A percentile compares a stretch with the other conserved stretches of the same genome.
Evolutionary conservation across 2,888 invertebrate genomes (phyloP).

Genomic region (Netelia melanura): DNA sequence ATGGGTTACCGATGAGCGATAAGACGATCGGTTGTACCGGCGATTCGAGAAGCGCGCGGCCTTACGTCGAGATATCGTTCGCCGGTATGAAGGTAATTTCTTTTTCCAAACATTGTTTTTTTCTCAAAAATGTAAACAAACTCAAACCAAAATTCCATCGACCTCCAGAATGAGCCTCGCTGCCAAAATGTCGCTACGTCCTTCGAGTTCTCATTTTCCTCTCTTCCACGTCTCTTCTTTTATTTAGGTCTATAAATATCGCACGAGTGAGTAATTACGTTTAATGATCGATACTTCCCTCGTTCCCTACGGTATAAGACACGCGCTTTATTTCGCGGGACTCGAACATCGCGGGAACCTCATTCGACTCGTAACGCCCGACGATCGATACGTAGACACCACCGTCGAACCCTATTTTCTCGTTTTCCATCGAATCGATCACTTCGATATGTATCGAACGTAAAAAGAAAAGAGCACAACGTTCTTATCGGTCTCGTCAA

Average conservation of each 20-base stretch:
- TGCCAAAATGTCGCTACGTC: conserved; percentile 10
- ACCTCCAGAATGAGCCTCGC: conserved; percentile 29
- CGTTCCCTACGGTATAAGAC: conserved; percentile 10
- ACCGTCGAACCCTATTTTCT: conserved; percentile 53
- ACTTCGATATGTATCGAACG: conserved; percentile 44
- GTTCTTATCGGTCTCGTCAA: background rate
- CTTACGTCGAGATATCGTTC: conserved; percentile 88
- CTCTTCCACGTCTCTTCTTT: background rate
- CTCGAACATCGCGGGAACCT: conserved; percentile 2
- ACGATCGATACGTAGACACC: conserved; percentile 54
- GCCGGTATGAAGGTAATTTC: conserved; percentile 87
- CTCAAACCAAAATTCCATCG: conserved; percentile 25
- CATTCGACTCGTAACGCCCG: conserved; percentile 29
- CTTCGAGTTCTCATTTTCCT: conserved; percentile 40
- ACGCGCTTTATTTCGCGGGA: conserved; percentile 20
- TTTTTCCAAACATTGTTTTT: background rate
- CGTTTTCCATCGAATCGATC: conserved; percentile 56
- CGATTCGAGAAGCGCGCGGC: conserved; percentile 77
- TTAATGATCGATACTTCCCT: conserved; percentile 66
- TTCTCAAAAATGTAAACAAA: background rate
- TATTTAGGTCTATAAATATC: conserved; percentile 55
- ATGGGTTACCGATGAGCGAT: conserved; percentile 85
- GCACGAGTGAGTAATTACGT: conserved; percentile 57
- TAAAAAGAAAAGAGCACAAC: background rate
- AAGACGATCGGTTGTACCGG: conserved; percentile 73